Evolutionary conservation across 2,888 invertebrate species (phyloP).

Genomic region (Pterobdella sp.): DNA sequence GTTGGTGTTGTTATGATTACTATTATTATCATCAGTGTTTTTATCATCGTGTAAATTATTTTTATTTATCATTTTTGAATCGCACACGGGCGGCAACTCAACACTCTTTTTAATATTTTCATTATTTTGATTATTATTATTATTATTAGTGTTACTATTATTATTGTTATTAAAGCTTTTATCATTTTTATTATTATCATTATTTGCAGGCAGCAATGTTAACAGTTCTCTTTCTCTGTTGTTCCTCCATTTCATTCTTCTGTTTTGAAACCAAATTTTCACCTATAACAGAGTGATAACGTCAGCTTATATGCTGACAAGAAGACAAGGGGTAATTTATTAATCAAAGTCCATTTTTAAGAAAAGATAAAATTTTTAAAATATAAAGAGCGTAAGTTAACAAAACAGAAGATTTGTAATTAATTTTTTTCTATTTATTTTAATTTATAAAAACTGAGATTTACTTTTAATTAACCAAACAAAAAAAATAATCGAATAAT

Average conservation of each 20-base stretch:
- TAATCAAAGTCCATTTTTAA: too few species aligned
- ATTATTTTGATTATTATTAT: not conserved
- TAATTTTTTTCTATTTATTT: too few species aligned
- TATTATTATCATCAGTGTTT: not conserved
- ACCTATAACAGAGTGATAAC: too few species aligned
- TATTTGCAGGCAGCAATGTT: conserved; percentile 10
- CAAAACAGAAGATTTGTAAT: too few species aligned
- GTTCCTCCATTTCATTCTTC: conserved; percentile 97
- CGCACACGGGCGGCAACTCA: too few species aligned
- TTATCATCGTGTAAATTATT: not conserved
- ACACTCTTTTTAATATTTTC: not conserved
- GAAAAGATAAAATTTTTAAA: too few species aligned
- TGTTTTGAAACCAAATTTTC: conserved; percentile 89
- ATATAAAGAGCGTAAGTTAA: too few species aligned
- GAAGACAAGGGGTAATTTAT: too few species aligned
- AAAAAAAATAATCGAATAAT: too few species aligned
- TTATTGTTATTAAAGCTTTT: not conserved
- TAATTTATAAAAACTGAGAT: too few species aligned
- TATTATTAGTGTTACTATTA: conserved; percentile 6
- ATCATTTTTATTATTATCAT: conserved; percentile 1
- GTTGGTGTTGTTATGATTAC: not conserved
- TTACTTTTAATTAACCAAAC: too few species aligned
- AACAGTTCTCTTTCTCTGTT: conserved; percentile 78
- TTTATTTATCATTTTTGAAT: not conserved
- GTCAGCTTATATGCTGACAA: too few species aligned